Base-by-base conservation (phyloP, 1,140 invertebrate genomes). In the Ericerus pela region DNA sequence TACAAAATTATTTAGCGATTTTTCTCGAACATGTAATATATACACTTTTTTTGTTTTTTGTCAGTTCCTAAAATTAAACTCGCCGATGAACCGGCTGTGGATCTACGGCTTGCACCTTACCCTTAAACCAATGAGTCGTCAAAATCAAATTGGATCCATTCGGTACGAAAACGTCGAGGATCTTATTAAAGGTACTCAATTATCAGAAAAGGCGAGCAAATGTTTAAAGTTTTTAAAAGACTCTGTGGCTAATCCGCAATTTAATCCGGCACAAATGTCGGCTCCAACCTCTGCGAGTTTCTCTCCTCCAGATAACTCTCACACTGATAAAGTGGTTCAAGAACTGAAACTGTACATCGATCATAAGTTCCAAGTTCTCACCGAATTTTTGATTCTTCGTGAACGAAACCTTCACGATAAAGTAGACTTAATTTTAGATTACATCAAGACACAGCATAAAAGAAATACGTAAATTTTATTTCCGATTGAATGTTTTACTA, bases 131-230 rank as follows among this genome's bases (percentile, higher is more conserved):
- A n/a, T n/a, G 20, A 22, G 20, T 47, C 41, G 41, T 24, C 2
- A 47, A 24, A n/a, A n/a, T n/a, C n/a, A n/a, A 22, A 14, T 22
- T 22, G 41, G 41, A 24, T 3, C 41, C 3, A 47, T 47, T 4
- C 22, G 41, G 22, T 47, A 47, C 41, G 41, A 47, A 47, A 20
- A 47, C 41, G 41, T 47, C 20, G 41, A 47, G 26, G 16, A 20
- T 22, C 14, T 47, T 8, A 18, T 47, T 14, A 47, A 47, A 47
- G 41, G 26, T 24, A 47, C 26, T 24, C 22, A 47, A 10, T 24
- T 47, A 2, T 47, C 41, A 3, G 41, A 47, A 47, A 24, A 18
- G 4, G 41, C 41, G 16, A 20, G 16, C 10, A 47, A 47, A 24
- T 47, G 41, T 47, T 47, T 47, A 24, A 22, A 20, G 2, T 47